Conservation (phyloP, 2,888 invertebrate genomes). For the Coenonympha arcania region DNA sequence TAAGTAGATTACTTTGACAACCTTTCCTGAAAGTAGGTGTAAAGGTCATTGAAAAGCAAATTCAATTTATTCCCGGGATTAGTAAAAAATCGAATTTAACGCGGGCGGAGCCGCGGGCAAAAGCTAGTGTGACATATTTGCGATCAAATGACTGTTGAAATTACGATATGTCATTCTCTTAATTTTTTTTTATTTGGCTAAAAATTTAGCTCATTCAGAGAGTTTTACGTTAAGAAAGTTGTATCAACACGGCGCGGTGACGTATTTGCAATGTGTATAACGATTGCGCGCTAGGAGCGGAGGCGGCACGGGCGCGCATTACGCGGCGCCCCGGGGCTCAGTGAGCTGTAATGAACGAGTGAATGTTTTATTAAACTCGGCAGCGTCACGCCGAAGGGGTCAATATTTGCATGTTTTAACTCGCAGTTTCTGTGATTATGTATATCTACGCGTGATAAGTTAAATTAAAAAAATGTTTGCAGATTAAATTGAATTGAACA, state of each 20-base stretch:
- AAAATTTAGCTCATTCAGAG: neutral
- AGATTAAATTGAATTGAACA: too few species aligned
- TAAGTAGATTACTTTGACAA: too few species aligned
- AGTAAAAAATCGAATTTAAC: too few species aligned
- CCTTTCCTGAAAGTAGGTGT: too few species aligned
- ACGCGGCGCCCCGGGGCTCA: conserved; percentile 32
- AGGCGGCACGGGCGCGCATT: conserved; percentile 32
- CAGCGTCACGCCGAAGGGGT: conserved; percentile 25
- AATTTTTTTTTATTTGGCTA: too few species aligned
- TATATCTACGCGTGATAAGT: neutral
- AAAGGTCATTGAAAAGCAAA: too few species aligned
- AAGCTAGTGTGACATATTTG: too few species aligned
- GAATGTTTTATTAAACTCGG: conserved; percentile 38
- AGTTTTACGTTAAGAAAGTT: neutral
- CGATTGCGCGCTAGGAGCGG: conserved; percentile 20
- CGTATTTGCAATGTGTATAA: conserved; percentile 4
- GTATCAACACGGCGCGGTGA: neutral
- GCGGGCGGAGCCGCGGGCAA: too few species aligned
- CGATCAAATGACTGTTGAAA: too few species aligned
- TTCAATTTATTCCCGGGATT: too few species aligned
- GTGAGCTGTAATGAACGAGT: conserved; percentile 40
- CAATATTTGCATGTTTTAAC: conserved; percentile 19
- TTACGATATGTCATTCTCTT: too few species aligned
- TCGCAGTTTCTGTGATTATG: neutral
- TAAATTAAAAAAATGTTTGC: neutral